phyloP scores from a whole-genome alignment of 2,797 vertebrate species.

The Fundulus diaphanus region DNA sequence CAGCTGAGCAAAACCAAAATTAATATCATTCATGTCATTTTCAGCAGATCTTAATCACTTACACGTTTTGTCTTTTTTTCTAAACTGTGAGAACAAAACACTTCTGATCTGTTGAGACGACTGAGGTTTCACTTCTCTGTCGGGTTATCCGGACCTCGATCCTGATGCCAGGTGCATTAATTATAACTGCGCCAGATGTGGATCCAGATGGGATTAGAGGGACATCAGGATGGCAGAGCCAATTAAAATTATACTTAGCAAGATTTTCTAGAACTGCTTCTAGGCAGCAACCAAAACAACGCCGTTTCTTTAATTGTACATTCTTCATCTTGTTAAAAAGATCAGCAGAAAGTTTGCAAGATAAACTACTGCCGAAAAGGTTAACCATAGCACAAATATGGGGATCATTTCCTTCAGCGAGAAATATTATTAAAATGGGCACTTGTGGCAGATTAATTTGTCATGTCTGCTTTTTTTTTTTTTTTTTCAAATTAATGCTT shows the following conservation, averaged over 20 bases:
- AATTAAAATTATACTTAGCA: conserved; percentile 32
- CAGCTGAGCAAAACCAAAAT: neutral
- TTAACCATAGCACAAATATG: neutral
- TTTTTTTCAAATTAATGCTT: neutral
- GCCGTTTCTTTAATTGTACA: conserved; percentile 1
- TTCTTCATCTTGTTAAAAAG: neutral
- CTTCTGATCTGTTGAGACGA: conserved; percentile 32
- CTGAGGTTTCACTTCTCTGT: conserved; percentile 15
- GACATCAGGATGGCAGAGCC: conserved; percentile 23
- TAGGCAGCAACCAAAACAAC: neutral
- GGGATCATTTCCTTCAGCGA: neutral
- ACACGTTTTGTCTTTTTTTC: neutral
- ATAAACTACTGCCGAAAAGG: neutral
- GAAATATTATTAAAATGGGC: neutral
- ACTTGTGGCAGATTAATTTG: neutral
- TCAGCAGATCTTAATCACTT: neutral
- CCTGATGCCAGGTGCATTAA: conserved; percentile 38
- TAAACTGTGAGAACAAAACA: conserved; percentile 10
- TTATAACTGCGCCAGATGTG: conserved; percentile 61
- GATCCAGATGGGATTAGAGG: conserved; percentile 61
- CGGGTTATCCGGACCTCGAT: conserved; percentile 36
- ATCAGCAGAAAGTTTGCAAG: neutral
- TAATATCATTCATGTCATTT: neutral
- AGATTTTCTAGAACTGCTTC: conserved; percentile 11
- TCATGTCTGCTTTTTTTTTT: neutral